Percentiles rank a stretch among this genome's conserved stretches.
Evolutionary conservation across 2,888 invertebrate genomes (phyloP).

Genomic region (Cantharis lateralis): DNA sequence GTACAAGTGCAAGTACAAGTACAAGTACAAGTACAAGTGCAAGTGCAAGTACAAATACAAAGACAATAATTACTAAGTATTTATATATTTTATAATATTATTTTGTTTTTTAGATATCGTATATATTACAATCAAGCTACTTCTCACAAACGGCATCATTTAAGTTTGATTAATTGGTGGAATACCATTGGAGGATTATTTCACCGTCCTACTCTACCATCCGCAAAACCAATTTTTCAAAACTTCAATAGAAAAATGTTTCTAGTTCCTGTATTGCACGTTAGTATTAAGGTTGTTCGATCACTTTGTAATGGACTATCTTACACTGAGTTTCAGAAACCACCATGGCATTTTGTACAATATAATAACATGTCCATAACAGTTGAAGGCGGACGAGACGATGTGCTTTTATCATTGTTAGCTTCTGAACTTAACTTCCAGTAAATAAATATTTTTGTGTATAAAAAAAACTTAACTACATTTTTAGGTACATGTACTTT

Average conservation of each 20-base stretch:
- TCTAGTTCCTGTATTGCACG: conserved; percentile 73
- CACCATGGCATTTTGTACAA: conserved; percentile 78
- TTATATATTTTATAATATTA: background rate
- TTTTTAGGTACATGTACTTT: conserved; percentile 66
- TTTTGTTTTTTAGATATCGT: conserved; percentile 60
- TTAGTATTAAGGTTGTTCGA: conserved; percentile 50
- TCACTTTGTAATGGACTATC: background rate
- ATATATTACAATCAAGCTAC: conserved; percentile 75
- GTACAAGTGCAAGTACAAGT: too few species aligned
- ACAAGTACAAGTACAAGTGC: too few species aligned
- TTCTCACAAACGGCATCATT: conserved; percentile 62
- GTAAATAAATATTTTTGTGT: conserved; percentile 45
- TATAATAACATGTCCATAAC: conserved; percentile 63
- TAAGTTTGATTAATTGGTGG: conserved; percentile 77
- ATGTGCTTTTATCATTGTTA: conserved; percentile 67
- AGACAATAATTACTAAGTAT: too few species aligned
- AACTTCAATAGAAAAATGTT: conserved; percentile 70
- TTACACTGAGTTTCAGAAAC: conserved; percentile 56
- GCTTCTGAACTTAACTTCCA: conserved; percentile 72
- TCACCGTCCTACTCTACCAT: conserved; percentile 69
- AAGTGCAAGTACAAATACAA: too few species aligned
- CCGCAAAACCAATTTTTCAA: conserved; percentile 64
- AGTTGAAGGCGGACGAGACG: conserved; percentile 74
- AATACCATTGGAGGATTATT: conserved; percentile 64
- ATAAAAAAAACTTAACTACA: background rate